A percentile compares a stretch with the other conserved stretches of the same genome.
Evolutionary conservation across 2,888 invertebrate species (phyloP).

Genomic region (Rosalia funebris): DNA sequence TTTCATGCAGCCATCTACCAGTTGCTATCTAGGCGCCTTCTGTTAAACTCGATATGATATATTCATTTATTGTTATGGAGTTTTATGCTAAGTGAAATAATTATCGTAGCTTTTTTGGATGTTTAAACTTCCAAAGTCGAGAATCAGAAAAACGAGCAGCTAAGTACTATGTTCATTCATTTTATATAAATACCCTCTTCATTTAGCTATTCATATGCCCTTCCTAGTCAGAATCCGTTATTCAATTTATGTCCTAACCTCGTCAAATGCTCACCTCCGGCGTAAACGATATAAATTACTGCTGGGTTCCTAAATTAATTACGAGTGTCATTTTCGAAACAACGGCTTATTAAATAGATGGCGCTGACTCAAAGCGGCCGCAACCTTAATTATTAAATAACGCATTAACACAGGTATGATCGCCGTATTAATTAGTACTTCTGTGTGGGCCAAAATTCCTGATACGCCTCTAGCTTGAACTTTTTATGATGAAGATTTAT

Average conservation of each 20-base stretch:
- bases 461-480: slow-evolving; percentile 11
- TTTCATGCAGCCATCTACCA: too few species aligned
- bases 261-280: slow-evolving; percentile 33
- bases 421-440: slow-evolving; percentile 23
- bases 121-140: too few species aligned
- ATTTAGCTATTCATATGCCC: too few species aligned
- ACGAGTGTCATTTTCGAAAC: slow-evolving; percentile 51
- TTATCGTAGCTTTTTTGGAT: too few species aligned
- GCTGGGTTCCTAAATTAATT: slow-evolving; percentile 58
- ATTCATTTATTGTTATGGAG: too few species aligned
- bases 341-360: slow-evolving; percentile 54
- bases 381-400: slow-evolving; percentile 58
- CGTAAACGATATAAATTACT: slow-evolving; percentile 52
- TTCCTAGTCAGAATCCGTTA: slow-evolving; percentile 18
- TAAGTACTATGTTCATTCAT: too few species aligned
- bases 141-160: too few species aligned
- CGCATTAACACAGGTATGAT: slow-evolving; percentile 54
- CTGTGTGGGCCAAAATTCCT: slow-evolving; percentile 25
- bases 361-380: slow-evolving; percentile 55
- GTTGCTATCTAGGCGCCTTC: too few species aligned
- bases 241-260: slow-evolving; percentile 28
- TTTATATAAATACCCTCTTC: too few species aligned
- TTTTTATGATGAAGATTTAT: slow-evolving; percentile 22
- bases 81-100: too few species aligned
- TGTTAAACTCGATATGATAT: too few species aligned